phyloP scores from a whole-genome alignment of 2,113 vertebrate genomes.

The Petromus typicus region DNA sequence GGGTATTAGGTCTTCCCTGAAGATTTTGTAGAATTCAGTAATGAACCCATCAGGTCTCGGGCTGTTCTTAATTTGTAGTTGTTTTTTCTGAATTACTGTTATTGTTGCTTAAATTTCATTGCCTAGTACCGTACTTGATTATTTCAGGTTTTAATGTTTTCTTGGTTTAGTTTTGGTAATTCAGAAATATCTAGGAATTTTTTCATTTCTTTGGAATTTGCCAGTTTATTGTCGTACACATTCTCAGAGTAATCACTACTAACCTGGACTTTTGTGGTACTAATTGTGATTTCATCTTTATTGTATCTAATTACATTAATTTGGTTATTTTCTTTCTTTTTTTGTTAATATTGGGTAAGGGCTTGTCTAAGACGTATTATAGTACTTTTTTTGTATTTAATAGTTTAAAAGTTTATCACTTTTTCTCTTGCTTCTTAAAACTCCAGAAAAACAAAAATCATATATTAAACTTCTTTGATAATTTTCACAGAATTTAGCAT shows the following conservation, averaged over 20 bases:
- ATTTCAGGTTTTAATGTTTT: not conserved
- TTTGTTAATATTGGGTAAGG: not conserved
- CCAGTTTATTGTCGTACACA: not conserved
- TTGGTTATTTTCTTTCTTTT: not conserved
- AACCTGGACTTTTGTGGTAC: not conserved
- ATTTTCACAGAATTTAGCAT: not conserved
- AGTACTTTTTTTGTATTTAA: not conserved
- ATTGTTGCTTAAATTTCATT: not conserved
- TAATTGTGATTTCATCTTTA: not conserved
- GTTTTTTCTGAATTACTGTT: not conserved
- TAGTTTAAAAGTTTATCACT: conserved; percentile 21
- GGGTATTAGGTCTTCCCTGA: not conserved
- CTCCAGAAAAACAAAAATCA: not conserved
- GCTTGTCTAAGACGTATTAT: not conserved
- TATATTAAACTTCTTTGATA: conserved; percentile 2
- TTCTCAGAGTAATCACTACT: not conserved
- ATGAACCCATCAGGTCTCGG: not conserved
- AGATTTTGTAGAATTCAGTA: not conserved
- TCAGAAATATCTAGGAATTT: not conserved
- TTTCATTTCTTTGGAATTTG: not conserved
- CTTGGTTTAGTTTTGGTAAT: not conserved
- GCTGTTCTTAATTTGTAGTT: not conserved
- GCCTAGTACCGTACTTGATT: not conserved
- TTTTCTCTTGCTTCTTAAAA: not conserved
- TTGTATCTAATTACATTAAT: not conserved